Evolutionary conservation across 2,797 vertebrate genomes (phyloP).

Genomic region (Euthynnus affinis): DNA sequence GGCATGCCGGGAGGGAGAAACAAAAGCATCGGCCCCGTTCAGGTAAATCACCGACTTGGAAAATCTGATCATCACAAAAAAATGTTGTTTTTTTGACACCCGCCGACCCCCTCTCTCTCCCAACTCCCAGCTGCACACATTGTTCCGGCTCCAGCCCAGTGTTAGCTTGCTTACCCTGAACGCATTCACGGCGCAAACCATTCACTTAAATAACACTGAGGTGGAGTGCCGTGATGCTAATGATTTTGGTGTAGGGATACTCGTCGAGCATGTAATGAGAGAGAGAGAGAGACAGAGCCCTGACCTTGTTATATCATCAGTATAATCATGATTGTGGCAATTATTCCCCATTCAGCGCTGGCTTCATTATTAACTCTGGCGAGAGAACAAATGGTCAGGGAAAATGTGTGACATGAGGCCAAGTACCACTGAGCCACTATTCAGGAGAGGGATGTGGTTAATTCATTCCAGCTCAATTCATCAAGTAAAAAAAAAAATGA

Average conservation of each 20-base stretch:
- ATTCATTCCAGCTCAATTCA: slow-evolving; percentile 61
- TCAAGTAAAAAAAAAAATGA: slow-evolving; percentile 6
- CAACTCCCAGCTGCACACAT: background rate
- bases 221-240: slow-evolving; percentile 35
- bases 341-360: slow-evolving; percentile 47
- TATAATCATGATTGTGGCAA: slow-evolving; percentile 36
- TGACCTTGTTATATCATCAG: slow-evolving; percentile 65
- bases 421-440: slow-evolving; percentile 58
- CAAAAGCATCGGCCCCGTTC: slow-evolving; percentile 99
- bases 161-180: slow-evolving; percentile 14
- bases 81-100: slow-evolving; percentile 30
- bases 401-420: slow-evolving; percentile 62
- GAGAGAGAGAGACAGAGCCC: slow-evolving; percentile 52
- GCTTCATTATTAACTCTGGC: slow-evolving; percentile 42
- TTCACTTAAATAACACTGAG: slow-evolving; percentile 46
- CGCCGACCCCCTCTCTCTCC: background rate
- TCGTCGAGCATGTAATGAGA: slow-evolving; percentile 38
- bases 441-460: slow-evolving; percentile 51
- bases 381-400: slow-evolving; percentile 49
- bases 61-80: background rate
- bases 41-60: slow-evolving; percentile 86
- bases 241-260: slow-evolving; percentile 12
- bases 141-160: background rate
- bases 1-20: slow-evolving; percentile 99
- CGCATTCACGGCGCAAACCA: slow-evolving; percentile 33